A percentile compares a stretch with the other conserved stretches of the same genome.
Evolutionary conservation across 1,140 invertebrate genomes (phyloP).

Genomic region (Charaxes varanes): DNA sequence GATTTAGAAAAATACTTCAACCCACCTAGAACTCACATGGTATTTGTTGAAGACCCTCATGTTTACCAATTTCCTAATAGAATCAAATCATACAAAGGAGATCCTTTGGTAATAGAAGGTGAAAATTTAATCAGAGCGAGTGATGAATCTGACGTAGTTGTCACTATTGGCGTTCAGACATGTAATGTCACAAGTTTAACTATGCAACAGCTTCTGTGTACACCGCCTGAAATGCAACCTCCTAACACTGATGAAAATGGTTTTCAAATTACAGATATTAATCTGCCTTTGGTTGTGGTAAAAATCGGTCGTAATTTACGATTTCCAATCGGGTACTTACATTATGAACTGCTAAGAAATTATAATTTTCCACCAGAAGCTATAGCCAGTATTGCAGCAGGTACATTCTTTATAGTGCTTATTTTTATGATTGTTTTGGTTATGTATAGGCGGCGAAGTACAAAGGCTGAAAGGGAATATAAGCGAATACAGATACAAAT

Average conservation of each 20-base stretch:
- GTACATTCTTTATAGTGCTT: conserved; percentile 87
- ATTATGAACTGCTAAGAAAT: conserved; percentile 90
- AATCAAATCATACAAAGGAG: conserved; percentile 94
- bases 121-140: conserved; percentile 93
- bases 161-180: conserved; percentile 89
- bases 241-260: conserved; percentile 90
- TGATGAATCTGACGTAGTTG: conserved; percentile 94
- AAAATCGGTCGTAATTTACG: conserved; percentile 89
- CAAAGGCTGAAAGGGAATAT: conserved; percentile 95
- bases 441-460: conserved; percentile 92
- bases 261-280: conserved; percentile 79
- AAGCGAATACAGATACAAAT: conserved; percentile 99
- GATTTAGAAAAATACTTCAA: conserved; percentile 92
- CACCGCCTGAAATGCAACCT: conserved; percentile 91
- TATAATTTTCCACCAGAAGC: conserved; percentile 91
- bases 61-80: conserved; percentile 90
- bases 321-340: conserved; percentile 90
- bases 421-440: conserved; percentile 90
- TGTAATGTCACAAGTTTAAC: conserved; percentile 97
- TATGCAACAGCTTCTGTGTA: conserved; percentile 90
- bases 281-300: conserved; percentile 91
- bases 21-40: conserved; percentile 83
- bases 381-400: conserved; percentile 88
- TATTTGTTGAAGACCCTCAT: conserved; percentile 94
- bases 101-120: conserved; percentile 96